phyloP scores from a whole-genome alignment of 2,113 vertebrate genomes.

The Lathamus discolor region DNA sequence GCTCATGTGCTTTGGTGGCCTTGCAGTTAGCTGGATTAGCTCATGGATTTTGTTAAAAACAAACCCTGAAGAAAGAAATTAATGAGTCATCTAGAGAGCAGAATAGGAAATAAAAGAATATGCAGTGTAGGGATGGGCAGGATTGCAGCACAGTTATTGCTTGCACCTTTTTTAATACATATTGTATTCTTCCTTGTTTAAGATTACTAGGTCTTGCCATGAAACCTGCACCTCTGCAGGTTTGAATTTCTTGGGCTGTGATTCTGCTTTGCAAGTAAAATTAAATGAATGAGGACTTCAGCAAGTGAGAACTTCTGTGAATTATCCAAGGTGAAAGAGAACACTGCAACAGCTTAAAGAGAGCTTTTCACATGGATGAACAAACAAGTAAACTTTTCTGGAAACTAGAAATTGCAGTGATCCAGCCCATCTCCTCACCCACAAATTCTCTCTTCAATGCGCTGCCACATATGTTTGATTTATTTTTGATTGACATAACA shows the following conservation, averaged over 20 bases:
- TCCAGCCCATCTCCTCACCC: slow-evolving; percentile 8
- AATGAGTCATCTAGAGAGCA: not conserved
- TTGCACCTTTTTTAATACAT: not conserved
- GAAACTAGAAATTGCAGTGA: not conserved
- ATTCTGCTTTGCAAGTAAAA: not conserved
- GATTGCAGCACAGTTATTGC: not conserved
- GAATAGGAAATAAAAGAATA: not conserved
- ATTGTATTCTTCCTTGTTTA: not conserved
- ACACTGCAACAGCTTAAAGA: not conserved
- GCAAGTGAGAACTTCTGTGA: not conserved
- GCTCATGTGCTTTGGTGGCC: not conserved
- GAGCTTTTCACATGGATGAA: not conserved
- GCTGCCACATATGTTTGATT: slow-evolving; percentile 27
- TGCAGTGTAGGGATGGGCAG: not conserved
- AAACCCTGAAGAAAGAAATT: not conserved
- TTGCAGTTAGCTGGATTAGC: not conserved
- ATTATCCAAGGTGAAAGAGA: not conserved
- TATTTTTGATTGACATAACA: slow-evolving; percentile 58
- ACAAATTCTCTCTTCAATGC: slow-evolving; percentile 10
- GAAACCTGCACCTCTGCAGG: not conserved
- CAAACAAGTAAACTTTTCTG: not conserved
- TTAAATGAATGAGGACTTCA: not conserved
- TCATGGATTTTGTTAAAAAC: not conserved
- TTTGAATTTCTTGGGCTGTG: not conserved
- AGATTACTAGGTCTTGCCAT: not conserved